These are phyloP conservation scores for Lomographa bimaculata DNA, from an alignment of 2,888 invertebrate species.

Conservation along the genomic window DNA sequence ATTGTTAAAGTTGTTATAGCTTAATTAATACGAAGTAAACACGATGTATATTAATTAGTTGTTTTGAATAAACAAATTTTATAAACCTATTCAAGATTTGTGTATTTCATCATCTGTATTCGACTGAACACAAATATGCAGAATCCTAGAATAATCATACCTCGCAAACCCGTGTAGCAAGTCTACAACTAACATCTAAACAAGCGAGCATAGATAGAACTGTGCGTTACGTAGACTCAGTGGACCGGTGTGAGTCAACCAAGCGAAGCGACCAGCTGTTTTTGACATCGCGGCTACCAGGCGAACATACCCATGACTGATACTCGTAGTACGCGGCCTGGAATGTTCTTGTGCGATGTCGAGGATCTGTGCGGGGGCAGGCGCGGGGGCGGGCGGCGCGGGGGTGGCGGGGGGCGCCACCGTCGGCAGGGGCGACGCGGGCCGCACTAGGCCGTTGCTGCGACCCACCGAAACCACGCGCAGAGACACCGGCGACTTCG, in stretches of 20 bases:
- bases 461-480: conserved; percentile 68
- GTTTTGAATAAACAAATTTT: no score
- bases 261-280: conserved; percentile 59
- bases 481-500: conserved; percentile 71
- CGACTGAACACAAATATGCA: no score
- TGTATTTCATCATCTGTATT: no score
- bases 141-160: no score
- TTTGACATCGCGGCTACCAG: conserved; percentile 63
- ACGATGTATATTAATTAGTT: no score
- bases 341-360: conserved; percentile 81
- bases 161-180: no score
- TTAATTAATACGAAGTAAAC: no score
- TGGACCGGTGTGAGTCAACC: conserved; percentile 26
- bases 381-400: conserved; percentile 43
- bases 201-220: no score
- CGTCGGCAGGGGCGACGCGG: conserved; percentile 39
- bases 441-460: conserved; percentile 62
- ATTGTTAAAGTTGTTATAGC: no score
- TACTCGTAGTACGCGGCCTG: conserved; percentile 75
- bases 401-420: conserved; percentile 40
- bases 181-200: no score
- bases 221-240: no score
- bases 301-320: conserved; percentile 75
- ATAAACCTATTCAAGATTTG: no score
- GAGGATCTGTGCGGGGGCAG: conserved; percentile 54